Conservation (phyloP, 2,888 invertebrate species). For the Drosophila anomalata region DNA sequence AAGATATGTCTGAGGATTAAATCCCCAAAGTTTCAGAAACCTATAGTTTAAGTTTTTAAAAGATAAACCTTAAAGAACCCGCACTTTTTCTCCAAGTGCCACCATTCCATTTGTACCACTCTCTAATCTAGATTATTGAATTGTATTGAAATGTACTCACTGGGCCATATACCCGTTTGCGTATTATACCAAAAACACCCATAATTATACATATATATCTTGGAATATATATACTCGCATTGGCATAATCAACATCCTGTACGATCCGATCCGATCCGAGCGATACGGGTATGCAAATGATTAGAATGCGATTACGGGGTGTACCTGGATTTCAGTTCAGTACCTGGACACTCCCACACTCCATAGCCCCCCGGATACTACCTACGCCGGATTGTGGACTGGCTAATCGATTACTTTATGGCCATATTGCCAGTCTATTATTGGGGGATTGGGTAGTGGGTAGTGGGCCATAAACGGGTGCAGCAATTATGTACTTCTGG, state of each 20-base stretch:
- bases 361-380: not conserved
- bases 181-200: conserved; percentile 7
- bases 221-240: conserved; percentile 18
- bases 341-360: conserved; percentile 4
- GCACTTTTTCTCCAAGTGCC: not conserved
- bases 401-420: conserved; percentile 35
- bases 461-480: conserved; percentile 29
- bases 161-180: conserved; percentile 35
- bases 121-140: conserved; percentile 70
- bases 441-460: not conserved
- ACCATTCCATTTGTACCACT: conserved; percentile 28
- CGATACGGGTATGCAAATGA: conserved; percentile 65
- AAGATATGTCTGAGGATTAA: no score
- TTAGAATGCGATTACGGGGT: conserved; percentile 34
- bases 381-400: not conserved
- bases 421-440: conserved; percentile 11
- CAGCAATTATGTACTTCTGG: conserved; percentile 42
- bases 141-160: conserved; percentile 57
- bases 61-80: no score
- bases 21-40: no score
- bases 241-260: conserved; percentile 69
- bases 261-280: conserved; percentile 48
- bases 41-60: no score
- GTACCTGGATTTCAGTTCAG: conserved; percentile 26
- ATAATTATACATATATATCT: not conserved